Conservation (phyloP, 2,797 vertebrate genomes). For the Eupleurogrammus muticus region DNA sequence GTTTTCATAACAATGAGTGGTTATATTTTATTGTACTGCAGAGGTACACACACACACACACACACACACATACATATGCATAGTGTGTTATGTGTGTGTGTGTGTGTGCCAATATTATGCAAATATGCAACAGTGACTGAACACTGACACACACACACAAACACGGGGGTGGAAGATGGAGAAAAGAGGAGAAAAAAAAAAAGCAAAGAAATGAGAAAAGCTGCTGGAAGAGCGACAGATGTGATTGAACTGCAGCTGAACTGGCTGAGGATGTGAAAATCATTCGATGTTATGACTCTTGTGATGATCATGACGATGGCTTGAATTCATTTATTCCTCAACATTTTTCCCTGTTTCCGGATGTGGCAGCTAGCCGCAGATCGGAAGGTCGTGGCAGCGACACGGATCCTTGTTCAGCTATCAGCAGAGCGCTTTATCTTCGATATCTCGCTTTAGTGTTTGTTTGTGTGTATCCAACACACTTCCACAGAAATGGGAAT, state of each 20-base stretch:
- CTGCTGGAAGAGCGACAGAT: slow-evolving; percentile 23
- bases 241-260: slow-evolving; percentile 29
- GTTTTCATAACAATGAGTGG: slow-evolving; percentile 45
- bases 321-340: neutral
- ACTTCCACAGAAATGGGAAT: too few relatives aligned
- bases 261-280: neutral
- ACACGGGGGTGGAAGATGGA: neutral
- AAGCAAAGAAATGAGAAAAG: slow-evolving; percentile 7
- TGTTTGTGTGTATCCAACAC: too few relatives aligned
- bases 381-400: neutral
- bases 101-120: slow-evolving; percentile 27
- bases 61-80: slow-evolving; percentile 8
- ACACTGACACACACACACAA: slow-evolving; percentile 10
- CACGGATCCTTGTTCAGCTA: too few relatives aligned
- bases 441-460: neutral
- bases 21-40: slow-evolving; percentile 33
- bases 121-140: slow-evolving; percentile 22
- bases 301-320: neutral
- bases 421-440: neutral
- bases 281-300: neutral
- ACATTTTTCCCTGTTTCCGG: neutral
- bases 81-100: neutral
- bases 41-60: slow-evolving; percentile 9
- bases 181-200: neutral
- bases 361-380: neutral